Conservation (phyloP, 2,888 invertebrate genomes). For the Erynnis tages region DNA sequence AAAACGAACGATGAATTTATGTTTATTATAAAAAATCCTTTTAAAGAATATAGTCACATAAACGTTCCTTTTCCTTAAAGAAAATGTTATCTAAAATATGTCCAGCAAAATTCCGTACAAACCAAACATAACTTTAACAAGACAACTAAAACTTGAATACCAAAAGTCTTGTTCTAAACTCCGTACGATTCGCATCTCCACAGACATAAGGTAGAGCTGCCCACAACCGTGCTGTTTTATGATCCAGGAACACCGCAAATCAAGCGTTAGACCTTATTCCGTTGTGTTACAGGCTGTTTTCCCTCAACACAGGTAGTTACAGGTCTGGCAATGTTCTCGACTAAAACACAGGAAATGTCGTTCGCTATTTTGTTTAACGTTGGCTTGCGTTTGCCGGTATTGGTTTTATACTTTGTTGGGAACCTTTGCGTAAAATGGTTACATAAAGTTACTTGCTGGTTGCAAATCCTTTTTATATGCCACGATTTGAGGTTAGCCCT, state of each 20-base stretch:
- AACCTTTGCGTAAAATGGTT: neutral
- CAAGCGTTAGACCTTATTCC: neutral
- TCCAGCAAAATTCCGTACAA: too few species aligned
- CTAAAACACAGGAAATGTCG: constrained; percentile 10
- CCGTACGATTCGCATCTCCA: constrained; percentile 3
- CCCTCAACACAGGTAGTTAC: neutral
- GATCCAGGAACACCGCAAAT: neutral
- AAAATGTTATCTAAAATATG: too few species aligned
- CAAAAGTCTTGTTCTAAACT: neutral
- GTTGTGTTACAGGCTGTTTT: neutral
- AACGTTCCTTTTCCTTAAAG: too few species aligned
- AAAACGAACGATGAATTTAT: too few species aligned
- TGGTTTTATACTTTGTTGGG: constrained; percentile 1
- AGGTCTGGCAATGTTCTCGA: constrained; percentile 3
- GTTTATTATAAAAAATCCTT: too few species aligned
- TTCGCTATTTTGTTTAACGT: constrained; percentile 9
- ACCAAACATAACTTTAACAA: neutral
- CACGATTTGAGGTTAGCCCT: too few species aligned
- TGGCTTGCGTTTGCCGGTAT: constrained; percentile 2
- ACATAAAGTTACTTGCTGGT: too few species aligned
- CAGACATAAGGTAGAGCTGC: constrained; percentile 6
- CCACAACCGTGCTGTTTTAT: constrained; percentile 4
- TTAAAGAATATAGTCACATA: too few species aligned
- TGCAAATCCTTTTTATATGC: too few species aligned
- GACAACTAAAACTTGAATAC: neutral